Evolutionary conservation across 2,113 vertebrate species (phyloP).

Genomic region (Hyperoodon ampullatus): DNA sequence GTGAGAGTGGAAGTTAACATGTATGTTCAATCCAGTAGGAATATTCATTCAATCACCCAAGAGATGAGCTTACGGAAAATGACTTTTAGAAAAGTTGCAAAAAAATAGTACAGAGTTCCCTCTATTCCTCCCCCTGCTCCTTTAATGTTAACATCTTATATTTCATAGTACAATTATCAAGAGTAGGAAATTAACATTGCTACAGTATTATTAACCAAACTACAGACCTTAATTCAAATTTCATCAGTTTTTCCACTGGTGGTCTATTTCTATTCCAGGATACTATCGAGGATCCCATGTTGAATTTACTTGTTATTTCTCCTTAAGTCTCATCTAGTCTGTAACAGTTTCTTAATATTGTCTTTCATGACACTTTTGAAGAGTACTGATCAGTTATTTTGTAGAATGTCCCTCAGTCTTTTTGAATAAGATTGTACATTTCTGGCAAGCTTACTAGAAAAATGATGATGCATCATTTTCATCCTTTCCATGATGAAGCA

Average conservation of each 20-base stretch:
- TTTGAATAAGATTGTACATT: slow-evolving; percentile 29
- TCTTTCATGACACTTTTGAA: slow-evolving; percentile 38
- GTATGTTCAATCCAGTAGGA: neutral
- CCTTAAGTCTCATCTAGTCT: neutral
- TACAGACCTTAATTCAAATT: neutral
- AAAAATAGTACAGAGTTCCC: neutral
- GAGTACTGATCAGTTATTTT: slow-evolving; percentile 41
- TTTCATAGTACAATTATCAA: neutral
- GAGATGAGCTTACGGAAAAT: slow-evolving; percentile 37
- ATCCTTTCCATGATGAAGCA: neutral
- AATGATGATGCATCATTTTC: neutral
- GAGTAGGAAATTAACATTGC: neutral
- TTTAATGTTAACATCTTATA: slow-evolving; percentile 15
- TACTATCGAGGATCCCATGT: neutral
- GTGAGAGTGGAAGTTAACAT: neutral
- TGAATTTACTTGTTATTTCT: slow-evolving; percentile 48
- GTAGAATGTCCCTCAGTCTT: slow-evolving; percentile 9
- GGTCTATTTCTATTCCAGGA: slow-evolving; percentile 14
- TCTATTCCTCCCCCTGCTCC: neutral
- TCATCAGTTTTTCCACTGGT: neutral
- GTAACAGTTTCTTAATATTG: slow-evolving; percentile 39
- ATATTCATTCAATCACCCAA: slow-evolving; percentile 31
- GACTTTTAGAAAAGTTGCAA: slow-evolving; percentile 31
- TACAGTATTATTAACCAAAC: neutral
- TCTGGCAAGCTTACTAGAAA: slow-evolving; percentile 12